Evolutionary conservation across 2,888 invertebrate genomes (phyloP).

Genomic region (Ariolimax columbianus): DNA sequence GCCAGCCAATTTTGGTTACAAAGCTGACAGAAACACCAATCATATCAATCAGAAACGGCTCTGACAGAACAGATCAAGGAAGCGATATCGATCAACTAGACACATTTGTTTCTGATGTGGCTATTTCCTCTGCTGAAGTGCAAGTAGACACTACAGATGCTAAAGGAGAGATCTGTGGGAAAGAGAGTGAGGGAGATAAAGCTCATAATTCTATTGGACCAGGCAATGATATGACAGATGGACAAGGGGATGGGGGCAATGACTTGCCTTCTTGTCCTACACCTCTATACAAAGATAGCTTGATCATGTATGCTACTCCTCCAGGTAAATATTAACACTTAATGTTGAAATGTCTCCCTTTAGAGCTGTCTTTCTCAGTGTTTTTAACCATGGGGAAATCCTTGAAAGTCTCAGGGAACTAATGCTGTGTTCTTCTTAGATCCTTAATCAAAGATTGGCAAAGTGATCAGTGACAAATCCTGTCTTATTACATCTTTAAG

Average conservation of each 20-base stretch:
- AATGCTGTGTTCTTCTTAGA: no score
- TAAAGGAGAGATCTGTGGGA: background rate
- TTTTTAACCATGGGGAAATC: no score
- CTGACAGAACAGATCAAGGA: constrained; percentile 13
- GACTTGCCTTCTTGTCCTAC: constrained; percentile 53
- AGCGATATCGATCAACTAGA: background rate
- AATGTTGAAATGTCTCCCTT: no score
- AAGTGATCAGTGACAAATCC: no score
- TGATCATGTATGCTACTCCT: constrained; percentile 66
- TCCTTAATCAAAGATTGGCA: no score
- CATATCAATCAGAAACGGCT: background rate
- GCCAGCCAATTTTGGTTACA: constrained; percentile 54
- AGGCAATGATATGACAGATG: constrained; percentile 14
- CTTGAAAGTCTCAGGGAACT: no score
- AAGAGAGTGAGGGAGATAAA: constrained; percentile 14
- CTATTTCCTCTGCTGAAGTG: constrained; percentile 30
- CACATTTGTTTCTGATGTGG: background rate
- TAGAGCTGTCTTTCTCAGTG: no score
- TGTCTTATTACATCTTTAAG: no score
- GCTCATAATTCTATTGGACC: background rate
- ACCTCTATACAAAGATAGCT: constrained; percentile 62
- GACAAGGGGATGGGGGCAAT: background rate
- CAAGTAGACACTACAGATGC: constrained; percentile 25
- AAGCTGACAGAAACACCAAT: background rate
- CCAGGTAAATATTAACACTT: constrained; percentile 57